A percentile compares a stretch with the other conserved stretches of the same genome.
Evolutionary conservation across 2,888 invertebrate genomes (phyloP).

Genomic region (Rhyacophila evoluta): DNA sequence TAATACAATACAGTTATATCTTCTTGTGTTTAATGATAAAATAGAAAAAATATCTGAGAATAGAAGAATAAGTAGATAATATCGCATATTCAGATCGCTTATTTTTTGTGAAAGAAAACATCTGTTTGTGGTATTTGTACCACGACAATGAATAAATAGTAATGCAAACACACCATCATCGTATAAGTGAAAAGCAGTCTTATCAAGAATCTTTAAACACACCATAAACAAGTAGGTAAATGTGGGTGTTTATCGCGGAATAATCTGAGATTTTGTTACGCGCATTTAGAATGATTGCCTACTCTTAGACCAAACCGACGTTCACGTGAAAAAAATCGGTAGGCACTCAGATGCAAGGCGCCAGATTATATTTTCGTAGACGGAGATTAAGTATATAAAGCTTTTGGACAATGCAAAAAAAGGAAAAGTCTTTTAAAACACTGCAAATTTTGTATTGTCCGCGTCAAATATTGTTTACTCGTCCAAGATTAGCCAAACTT

Average conservation of each 20-base stretch:
- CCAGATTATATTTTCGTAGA: slow-evolving; percentile 50
- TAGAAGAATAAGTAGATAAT: neutral
- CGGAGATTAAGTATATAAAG: slow-evolving; percentile 35
- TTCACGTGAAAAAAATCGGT: neutral
- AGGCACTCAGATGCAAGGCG: slow-evolving; percentile 46
- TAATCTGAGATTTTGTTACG: slow-evolving; percentile 1
- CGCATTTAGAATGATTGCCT: neutral
- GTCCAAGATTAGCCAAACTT: slow-evolving; percentile 35
- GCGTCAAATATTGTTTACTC: slow-evolving; percentile 34
- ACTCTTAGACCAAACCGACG: neutral
- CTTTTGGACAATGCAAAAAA: slow-evolving; percentile 41
- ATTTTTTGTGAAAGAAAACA: slow-evolving; percentile 28
- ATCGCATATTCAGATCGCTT: slow-evolving; percentile 6
- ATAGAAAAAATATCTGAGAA: neutral
- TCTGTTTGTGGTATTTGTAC: slow-evolving; percentile 40
- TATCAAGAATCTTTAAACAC: slow-evolving; percentile 45
- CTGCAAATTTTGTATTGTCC: slow-evolving; percentile 41
- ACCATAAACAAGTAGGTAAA: slow-evolving; percentile 11
- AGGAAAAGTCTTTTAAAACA: slow-evolving; percentile 44
- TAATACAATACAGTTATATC: too few relatives aligned
- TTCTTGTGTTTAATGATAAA: neutral
- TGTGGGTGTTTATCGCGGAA: neutral
- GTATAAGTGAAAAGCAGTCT: slow-evolving; percentile 26
- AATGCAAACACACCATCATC: slow-evolving; percentile 30
- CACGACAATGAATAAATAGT: slow-evolving; percentile 27